A percentile compares a stretch with the other conserved stretches of the same genome.
These are phyloP conservation scores for Bubalus kerabau DNA, from an alignment of 2,113 vertebrate species.

Conservation along the genomic window DNA sequence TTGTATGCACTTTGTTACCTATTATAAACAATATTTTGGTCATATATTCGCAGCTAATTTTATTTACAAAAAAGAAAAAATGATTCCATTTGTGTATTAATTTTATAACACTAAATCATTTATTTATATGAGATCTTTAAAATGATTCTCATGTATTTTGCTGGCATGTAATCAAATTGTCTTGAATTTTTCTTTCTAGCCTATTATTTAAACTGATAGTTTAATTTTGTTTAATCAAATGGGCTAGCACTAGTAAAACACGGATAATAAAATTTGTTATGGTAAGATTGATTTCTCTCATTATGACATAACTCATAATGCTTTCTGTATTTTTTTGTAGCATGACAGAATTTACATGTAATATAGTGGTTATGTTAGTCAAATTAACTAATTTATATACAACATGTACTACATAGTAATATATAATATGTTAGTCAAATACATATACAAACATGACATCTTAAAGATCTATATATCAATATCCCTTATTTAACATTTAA, in stretches of 20 bases:
- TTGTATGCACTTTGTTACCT: not conserved
- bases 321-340: not conserved
- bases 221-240: not conserved
- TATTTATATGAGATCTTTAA: not conserved
- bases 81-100: not conserved
- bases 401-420: not conserved
- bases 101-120: not conserved
- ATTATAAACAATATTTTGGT: not conserved
- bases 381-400: not conserved
- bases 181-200: not conserved
- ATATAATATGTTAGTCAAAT: not conserved
- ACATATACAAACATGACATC: not conserved
- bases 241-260: not conserved
- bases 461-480: not conserved
- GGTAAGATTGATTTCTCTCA: not conserved
- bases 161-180: not conserved
- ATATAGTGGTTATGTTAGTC: not conserved
- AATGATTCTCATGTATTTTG: not conserved
- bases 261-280: not conserved
- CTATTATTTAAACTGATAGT: not conserved
- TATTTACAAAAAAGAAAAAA: not conserved
- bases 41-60: not conserved
- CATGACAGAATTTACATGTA: not conserved
- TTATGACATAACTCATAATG: not conserved
- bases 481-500: not conserved